Conservation (phyloP, 1,140 invertebrate genomes). For the Linepithema humile region DNA sequence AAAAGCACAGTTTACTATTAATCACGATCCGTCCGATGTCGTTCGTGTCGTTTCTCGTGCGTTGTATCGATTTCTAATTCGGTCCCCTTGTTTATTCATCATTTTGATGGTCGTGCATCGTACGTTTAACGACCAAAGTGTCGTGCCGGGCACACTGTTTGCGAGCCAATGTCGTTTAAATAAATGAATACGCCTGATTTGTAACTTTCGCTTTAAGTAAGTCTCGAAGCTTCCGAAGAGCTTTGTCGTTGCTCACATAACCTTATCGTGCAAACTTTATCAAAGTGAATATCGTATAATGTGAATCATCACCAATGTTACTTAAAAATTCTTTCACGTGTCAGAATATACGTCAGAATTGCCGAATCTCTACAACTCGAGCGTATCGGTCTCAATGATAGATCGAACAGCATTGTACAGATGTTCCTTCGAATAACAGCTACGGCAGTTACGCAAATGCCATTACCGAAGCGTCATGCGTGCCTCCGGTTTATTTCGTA, state of each 20-base stretch:
- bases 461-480: conserved; percentile 27
- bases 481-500: conserved; percentile 39
- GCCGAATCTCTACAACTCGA: not conserved
- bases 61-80: conserved; percentile 48
- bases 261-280: not conserved
- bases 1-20: conserved; percentile 23
- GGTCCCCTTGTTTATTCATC: conserved; percentile 35
- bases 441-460: conserved; percentile 30
- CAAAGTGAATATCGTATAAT: not conserved
- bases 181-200: conserved; percentile 4
- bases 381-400: not conserved
- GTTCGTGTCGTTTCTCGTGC: not conserved
- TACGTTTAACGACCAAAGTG: conserved; percentile 22
- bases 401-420: not conserved
- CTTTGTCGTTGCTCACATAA: not conserved
- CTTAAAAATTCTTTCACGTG: not conserved
- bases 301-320: not conserved
- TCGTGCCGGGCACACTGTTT: not conserved
- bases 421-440: not conserved
- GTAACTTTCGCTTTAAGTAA: conserved; percentile 4
- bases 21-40: not conserved
- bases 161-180: conserved; percentile 16
- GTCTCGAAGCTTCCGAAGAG: too few relatives aligned
- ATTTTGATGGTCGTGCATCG: conserved; percentile 30
- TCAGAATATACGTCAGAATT: not conserved